Evolutionary conservation across 2,888 invertebrate genomes (phyloP), one percentile per base, ranked within the genome.

Genomic region (Drosophila colorata): DNA sequence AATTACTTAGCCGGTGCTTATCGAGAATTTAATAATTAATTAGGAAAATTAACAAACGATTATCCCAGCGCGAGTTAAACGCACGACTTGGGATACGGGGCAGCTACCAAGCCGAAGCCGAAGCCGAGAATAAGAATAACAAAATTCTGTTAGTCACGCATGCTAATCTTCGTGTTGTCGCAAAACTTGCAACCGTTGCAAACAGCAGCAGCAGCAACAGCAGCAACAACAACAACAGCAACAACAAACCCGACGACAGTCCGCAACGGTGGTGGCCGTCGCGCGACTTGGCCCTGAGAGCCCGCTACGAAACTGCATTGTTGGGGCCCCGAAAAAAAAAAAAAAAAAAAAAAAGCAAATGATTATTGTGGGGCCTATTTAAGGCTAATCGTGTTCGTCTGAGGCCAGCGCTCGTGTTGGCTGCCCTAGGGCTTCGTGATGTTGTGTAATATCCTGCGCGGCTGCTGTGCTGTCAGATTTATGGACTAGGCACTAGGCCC

Each of bases 41-140:
- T 91, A 90, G 87, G 60, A 79, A 90, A 90, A 90, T 90, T 91
- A 91, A 91, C 87, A 87, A 90, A 87, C 90, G 86, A 91, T 90
- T 90, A 89, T 83, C 71, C 64, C 70, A 61, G 70, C 79, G 78
- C 76, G 67, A 74, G 74, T 61, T 51, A 55, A 67, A 70, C 70
- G 81, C 84, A 84, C 85, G 80, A 85, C 67, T 78, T 75, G 70
- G 49, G 31, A 56, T 37, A 56, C 52, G 40, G 44, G 49, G 33
- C 57, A 51, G 37, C 46, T 38, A 38, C 11, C 37, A n/a, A 37
- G 9, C 33, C 28, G 11, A 35, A 38, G 41, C 33, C 11, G 14
- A n/a, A 37, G 9, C 33, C 28, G 11, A 35, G 41, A 46, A 59
- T 40, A 78, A 68, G 53, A 78, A 80, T 68, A 88, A 87, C 87